phyloP scores from a whole-genome alignment of 2,888 invertebrate genomes.

The Eupithecia insigniata region DNA sequence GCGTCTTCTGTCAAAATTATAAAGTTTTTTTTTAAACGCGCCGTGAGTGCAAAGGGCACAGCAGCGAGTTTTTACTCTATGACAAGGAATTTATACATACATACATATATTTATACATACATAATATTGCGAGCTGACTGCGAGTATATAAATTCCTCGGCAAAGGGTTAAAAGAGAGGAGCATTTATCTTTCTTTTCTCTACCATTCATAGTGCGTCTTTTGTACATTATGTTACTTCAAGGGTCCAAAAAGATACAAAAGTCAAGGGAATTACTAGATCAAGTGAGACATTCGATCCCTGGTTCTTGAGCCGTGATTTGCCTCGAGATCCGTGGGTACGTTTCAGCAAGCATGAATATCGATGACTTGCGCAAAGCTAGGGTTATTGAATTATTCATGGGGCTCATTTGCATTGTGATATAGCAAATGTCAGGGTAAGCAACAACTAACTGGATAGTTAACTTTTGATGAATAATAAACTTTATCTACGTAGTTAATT shows the following conservation, averaged over 20 bases:
- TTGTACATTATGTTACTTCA: not conserved
- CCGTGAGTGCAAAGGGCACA: no score
- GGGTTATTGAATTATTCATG: constrained; percentile 51
- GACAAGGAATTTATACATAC: no score
- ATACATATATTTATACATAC: no score
- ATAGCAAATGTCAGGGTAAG: constrained; percentile 42
- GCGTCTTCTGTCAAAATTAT: not conserved
- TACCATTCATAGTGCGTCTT: not conserved
- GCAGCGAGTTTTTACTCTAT: no score
- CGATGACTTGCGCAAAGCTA: constrained; percentile 49
- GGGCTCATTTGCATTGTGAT: constrained; percentile 45
- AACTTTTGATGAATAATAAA: constrained; percentile 14
- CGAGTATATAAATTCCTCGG: no score
- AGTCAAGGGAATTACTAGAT: constrained; percentile 12
- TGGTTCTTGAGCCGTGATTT: constrained; percentile 24
- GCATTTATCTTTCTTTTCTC: not conserved
- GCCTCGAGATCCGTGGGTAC: constrained; percentile 29
- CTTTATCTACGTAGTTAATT: not conserved
- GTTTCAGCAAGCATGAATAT: constrained; percentile 47
- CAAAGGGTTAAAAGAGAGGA: not conserved
- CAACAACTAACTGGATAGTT: constrained; percentile 25
- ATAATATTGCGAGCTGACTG: no score
- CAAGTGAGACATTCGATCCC: constrained; percentile 31
- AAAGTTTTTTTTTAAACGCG: no score
- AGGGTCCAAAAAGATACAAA: constrained; percentile 6